phyloP scores from a whole-genome alignment of 2,888 invertebrate genomes.

The Pseudococcus longispinus region DNA sequence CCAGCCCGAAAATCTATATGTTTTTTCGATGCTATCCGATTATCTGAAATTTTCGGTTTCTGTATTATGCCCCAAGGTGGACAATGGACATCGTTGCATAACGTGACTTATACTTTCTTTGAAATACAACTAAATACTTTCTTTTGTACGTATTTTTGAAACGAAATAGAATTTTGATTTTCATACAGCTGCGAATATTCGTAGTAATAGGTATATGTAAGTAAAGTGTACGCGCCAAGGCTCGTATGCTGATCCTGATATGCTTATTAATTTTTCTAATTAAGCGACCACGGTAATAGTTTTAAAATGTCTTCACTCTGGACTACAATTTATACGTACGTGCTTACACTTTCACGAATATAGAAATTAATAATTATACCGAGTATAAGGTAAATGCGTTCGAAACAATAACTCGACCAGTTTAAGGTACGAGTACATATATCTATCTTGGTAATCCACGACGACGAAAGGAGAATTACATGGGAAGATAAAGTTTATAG shows the following conservation, averaged over 20 bases:
- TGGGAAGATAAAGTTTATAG: too few relatives aligned
- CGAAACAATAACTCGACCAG: background rate
- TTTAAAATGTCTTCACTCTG: constrained; percentile 16
- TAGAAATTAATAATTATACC: constrained; percentile 1
- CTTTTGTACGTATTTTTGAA: background rate
- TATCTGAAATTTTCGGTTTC: background rate
- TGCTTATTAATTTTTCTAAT: constrained; percentile 47
- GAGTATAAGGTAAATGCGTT: background rate
- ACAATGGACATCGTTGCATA: background rate
- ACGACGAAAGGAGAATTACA: background rate
- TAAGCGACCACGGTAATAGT: constrained; percentile 3
- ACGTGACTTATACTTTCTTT: background rate
- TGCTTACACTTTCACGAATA: constrained; percentile 15
- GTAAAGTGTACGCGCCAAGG: background rate
- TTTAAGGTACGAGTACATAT: background rate
- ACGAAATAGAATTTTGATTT: background rate
- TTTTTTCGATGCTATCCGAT: background rate
- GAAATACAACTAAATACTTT: background rate
- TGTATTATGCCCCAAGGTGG: background rate
- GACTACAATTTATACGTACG: background rate
- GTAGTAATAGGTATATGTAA: background rate
- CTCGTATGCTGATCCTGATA: background rate
- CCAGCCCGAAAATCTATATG: background rate
- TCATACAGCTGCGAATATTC: background rate
- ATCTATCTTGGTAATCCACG: background rate